phyloP scores from a whole-genome alignment of 2,888 invertebrate genomes.

The Mythimna vitellina region DNA sequence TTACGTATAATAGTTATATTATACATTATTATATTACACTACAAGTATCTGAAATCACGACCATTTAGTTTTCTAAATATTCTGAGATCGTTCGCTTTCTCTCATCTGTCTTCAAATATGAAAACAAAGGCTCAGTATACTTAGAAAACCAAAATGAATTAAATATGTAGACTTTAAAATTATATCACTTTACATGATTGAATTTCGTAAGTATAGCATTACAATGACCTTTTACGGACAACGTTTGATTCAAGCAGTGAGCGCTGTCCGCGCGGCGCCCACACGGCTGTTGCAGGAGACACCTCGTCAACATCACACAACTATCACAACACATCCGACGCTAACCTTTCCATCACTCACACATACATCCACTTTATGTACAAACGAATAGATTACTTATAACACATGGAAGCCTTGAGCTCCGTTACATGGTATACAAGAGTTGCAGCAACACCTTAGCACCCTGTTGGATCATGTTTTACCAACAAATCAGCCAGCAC shows the following conservation, averaged over 20 bases:
- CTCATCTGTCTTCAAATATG: neutral
- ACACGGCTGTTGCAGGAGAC: neutral
- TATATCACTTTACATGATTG: neutral
- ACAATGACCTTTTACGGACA: neutral
- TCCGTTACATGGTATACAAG: neutral
- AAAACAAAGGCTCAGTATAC: neutral
- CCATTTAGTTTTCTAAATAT: conserved; percentile 9
- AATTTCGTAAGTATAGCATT: conserved; percentile 7
- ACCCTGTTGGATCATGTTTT: neutral
- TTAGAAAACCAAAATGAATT: conserved; percentile 1
- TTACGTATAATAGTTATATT: conserved; percentile 2
- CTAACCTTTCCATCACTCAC: conserved; percentile 20
- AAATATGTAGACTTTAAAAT: conserved; percentile 4
- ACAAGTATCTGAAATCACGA: conserved; percentile 2
- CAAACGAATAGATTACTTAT: conserved; percentile 23
- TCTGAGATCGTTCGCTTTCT: neutral
- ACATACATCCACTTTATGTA: conserved; percentile 29
- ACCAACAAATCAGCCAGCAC: neutral
- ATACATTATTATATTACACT: neutral
- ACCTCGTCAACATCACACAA: conserved; percentile 12
- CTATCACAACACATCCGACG: conserved; percentile 28
- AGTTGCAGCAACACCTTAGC: neutral
- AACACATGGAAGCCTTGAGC: neutral
- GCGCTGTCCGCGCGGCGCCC: conserved; percentile 14
- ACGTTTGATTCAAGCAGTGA: conserved; percentile 22